A percentile compares a stretch with the other conserved stretches of the same genome.
Conservation (phyloP, 1,140 invertebrate species). For the Holcopasites calliopsidis region DNA sequence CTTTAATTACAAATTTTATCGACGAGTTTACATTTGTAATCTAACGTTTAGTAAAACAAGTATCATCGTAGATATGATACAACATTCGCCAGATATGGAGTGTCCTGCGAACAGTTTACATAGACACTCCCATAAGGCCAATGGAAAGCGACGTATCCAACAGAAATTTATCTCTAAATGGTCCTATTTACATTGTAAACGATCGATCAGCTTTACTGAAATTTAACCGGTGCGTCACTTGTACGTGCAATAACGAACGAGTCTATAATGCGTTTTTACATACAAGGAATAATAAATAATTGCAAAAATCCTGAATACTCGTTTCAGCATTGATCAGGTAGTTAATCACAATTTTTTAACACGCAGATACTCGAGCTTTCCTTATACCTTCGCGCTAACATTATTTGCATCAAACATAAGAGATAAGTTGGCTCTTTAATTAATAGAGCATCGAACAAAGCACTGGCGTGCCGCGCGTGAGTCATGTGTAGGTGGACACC, state of each 20-base stretch:
- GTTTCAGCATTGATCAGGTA: too few species aligned
- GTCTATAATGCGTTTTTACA: not conserved
- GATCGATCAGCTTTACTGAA: not conserved
- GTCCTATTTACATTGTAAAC: not conserved
- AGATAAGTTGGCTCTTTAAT: not conserved
- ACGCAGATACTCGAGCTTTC: too few species aligned
- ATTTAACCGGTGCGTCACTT: not conserved
- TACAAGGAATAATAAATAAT: too few species aligned
- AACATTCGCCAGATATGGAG: not conserved
- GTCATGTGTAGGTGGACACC: slow-evolving; percentile 43
- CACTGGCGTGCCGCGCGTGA: slow-evolving; percentile 27
- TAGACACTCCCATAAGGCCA: slow-evolving; percentile 18
- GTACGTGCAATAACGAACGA: not conserved
- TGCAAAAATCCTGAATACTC: too few species aligned
- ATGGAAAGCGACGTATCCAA: not conserved
- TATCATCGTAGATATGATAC: not conserved
- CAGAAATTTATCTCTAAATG: not conserved
- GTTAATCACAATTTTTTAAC: too few species aligned
- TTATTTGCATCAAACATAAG: not conserved
- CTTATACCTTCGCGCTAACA: too few species aligned
- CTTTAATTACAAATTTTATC: not conserved
- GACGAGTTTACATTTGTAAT: not conserved
- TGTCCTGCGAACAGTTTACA: not conserved
- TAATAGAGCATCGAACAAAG: slow-evolving; percentile 16
- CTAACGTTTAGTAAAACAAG: not conserved